Percentiles rank a stretch among this genome's conserved stretches.
These are phyloP conservation scores for Prionace glauca DNA, from an alignment of 2,797 vertebrate genomes.

Conservation along the genomic window DNA sequence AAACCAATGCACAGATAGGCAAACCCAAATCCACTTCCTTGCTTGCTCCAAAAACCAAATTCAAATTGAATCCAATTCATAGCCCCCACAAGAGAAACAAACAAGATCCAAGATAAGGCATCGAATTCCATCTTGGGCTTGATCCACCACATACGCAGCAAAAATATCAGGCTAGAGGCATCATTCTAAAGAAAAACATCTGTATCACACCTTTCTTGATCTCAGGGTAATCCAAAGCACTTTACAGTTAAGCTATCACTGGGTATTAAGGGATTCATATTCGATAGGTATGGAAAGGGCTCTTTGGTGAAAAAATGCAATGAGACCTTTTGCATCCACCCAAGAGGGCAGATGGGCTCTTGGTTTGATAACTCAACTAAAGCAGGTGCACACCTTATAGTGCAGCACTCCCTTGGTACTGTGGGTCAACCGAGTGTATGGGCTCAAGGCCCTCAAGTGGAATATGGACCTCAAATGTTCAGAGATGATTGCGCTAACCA, in stretches of 20 bases:
- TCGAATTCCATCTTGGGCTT: too few relatives aligned
- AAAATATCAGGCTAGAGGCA: neutral
- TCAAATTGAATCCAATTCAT: too few relatives aligned
- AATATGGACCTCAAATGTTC: neutral
- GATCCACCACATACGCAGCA: neutral
- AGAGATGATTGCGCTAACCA: neutral
- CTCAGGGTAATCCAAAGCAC: neutral
- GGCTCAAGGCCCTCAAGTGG: neutral
- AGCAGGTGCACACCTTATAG: neutral
- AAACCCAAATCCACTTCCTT: too few relatives aligned
- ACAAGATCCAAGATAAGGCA: too few relatives aligned
- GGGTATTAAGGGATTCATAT: neutral
- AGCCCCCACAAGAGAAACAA: too few relatives aligned
- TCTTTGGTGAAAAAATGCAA: neutral
- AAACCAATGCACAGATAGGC: too few relatives aligned
- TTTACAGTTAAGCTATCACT: neutral
- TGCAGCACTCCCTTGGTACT: neutral
- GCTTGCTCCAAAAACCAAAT: too few relatives aligned
- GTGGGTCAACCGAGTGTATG: neutral
- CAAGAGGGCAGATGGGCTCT: neutral
- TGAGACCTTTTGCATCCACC: neutral
- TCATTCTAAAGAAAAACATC: neutral
- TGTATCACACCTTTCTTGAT: neutral
- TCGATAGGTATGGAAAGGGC: neutral
- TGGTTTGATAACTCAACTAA: neutral